These are phyloP conservation scores for Rhimphoctona megacephalus DNA, from an alignment of 2,888 invertebrate species.

Conservation along the genomic window DNA sequence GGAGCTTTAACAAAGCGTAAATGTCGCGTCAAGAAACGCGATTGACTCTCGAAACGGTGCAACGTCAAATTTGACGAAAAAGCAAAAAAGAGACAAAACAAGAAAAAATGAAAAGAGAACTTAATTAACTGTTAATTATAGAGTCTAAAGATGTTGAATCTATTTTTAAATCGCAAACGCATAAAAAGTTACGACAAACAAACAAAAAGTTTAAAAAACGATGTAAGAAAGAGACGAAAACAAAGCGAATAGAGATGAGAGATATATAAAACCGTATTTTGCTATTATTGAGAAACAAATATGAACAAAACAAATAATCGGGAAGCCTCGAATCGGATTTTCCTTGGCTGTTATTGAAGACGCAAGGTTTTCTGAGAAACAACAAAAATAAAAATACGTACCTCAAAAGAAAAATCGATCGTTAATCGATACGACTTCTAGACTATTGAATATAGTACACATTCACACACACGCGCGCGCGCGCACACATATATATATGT, in stretches of 20 bases:
- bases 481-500: conserved; percentile 29
- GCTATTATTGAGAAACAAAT: conserved; percentile 76
- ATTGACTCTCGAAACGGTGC: conserved; percentile 65
- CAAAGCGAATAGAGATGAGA: conserved; percentile 68
- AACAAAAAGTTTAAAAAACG: conserved; percentile 66
- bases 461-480: too few species aligned
- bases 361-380: conserved; percentile 73
- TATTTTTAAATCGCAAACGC: conserved; percentile 83
- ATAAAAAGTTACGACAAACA: conserved; percentile 73
- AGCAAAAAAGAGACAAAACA: conserved; percentile 20
- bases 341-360: conserved; percentile 73
- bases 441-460: conserved; percentile 63
- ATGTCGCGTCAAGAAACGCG: neutral
- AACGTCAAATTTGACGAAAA: conserved; percentile 48
- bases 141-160: conserved; percentile 83
- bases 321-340: conserved; percentile 42
- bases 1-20: conserved; percentile 27
- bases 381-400: conserved; percentile 80
- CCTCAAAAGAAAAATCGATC: conserved; percentile 81
- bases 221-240: conserved; percentile 66
- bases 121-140: conserved; percentile 81
- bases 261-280: conserved; percentile 81
- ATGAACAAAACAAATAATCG: conserved; percentile 24
- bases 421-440: conserved; percentile 83
- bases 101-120: conserved; percentile 60